Evolutionary conservation across 2,888 invertebrate species (phyloP), one percentile per base, ranked within the genome.

Genomic region (Smittia aterrima): DNA sequence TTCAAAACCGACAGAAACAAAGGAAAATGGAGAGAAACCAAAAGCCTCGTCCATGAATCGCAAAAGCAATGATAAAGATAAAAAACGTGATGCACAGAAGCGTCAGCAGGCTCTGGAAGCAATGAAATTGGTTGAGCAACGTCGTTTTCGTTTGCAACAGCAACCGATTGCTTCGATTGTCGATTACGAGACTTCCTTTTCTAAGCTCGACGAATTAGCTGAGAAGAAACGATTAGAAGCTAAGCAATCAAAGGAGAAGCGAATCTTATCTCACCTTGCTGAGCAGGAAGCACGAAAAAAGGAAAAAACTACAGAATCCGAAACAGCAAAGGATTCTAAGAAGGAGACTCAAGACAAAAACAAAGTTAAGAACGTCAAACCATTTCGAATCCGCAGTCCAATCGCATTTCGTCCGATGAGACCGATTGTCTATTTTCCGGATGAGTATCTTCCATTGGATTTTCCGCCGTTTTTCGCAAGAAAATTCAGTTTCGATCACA

Each of bases 51-150:
- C n/a, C n/a, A n/a, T n/a, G 32, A 32, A 32, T 6, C 32, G 32
- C 4, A 32, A 32, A 32, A 6, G 3, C 32, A 32, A 32, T 32
- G 9, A 6, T 3, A 27, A 27, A 16, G 27, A 27, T 1, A 4
- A 64, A 25, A 64, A 64, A 11, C 16, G 20, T 27, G 18, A 16
- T 4, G 72, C 54, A n/a, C 25, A 38, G 25, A 53, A 32, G 13
- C 72, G 72, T 6, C 22, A 62, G n/a, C 72, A 72, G 20, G 72
- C 72, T 0, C 27, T 62, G 11, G 62, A 58, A 72, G 58, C 72
- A n/a, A 72, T 72, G 72, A 16, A 62, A 24, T 54, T 72, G 53
- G 20, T 54, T 11, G 72, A 72, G 32, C 72, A 72, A 62, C 72
- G 72, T 24, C 72, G 72, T 9, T 13, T 58, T 13, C 72, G 72